These are phyloP conservation scores for Salvelinus sp. DNA, from an alignment of 2,113 vertebrate species.

Conservation along the genomic window DNA sequence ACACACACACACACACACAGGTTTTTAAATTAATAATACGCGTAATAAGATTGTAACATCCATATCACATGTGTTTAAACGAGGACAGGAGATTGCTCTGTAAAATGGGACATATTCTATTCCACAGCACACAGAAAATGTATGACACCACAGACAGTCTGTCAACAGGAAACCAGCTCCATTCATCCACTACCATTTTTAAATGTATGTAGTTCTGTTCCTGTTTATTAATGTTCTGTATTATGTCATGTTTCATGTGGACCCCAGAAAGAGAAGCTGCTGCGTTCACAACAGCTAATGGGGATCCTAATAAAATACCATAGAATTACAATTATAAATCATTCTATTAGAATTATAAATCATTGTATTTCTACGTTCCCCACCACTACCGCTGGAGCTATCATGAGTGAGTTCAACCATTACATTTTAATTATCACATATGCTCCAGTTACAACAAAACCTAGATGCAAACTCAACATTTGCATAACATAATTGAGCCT, in stretches of 20 bases:
- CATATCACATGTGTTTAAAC: neutral
- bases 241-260: too few species aligned
- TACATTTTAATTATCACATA: neutral
- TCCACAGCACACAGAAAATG: neutral
- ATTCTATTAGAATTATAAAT: too few species aligned
- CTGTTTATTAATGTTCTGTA: too few species aligned
- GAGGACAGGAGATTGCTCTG: neutral
- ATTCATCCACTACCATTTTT: too few species aligned
- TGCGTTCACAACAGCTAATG: too few species aligned
- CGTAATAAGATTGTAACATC: too few species aligned
- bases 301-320: too few species aligned
- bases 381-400: neutral
- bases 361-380: too few species aligned
- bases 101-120: neutral
- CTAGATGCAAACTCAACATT: neutral
- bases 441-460: neutral
- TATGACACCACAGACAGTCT: neutral
- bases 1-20: neutral
- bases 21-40: too few species aligned
- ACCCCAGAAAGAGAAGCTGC: too few species aligned
- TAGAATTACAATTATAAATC: too few species aligned
- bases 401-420: neutral
- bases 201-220: too few species aligned
- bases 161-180: neutral
- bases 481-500: constrained; percentile 5